Evolutionary conservation across 2,113 vertebrate species (phyloP).

Genomic region (Corydoras maculifer): DNA sequence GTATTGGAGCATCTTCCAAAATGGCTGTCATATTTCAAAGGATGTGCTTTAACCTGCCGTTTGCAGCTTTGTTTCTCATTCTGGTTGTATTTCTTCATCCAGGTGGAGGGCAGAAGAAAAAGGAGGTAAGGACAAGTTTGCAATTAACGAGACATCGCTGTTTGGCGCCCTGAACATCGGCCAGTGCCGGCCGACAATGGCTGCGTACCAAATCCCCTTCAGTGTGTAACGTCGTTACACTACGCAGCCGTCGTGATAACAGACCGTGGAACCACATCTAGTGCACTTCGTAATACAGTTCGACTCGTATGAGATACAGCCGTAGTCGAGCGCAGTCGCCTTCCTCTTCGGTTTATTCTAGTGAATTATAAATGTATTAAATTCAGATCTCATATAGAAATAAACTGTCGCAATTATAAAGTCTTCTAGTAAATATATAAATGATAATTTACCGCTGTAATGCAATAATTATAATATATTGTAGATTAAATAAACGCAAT

Average conservation of each 20-base stretch:
- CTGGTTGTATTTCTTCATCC: background rate
- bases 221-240: background rate
- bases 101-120: conserved; percentile 1
- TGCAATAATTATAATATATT: too few relatives aligned
- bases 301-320: too few relatives aligned
- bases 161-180: background rate
- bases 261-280: too few relatives aligned
- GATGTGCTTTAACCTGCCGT: background rate
- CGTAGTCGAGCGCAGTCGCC: too few relatives aligned
- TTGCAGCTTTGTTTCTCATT: background rate
- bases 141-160: background rate
- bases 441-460: too few relatives aligned
- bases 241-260: background rate
- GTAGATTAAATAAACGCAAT: too few relatives aligned
- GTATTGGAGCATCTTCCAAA: background rate
- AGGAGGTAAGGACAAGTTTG: background rate
- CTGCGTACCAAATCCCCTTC: background rate
- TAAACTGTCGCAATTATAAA: too few relatives aligned
- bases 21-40: background rate
- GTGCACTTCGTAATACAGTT: too few relatives aligned
- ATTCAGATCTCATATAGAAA: too few relatives aligned
- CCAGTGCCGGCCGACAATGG: background rate
- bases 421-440: too few relatives aligned
- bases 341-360: too few relatives aligned
- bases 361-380: too few relatives aligned